These are phyloP conservation scores for Papilio elwesi DNA, from an alignment of 2,888 invertebrate genomes.

Conservation along the genomic window DNA sequence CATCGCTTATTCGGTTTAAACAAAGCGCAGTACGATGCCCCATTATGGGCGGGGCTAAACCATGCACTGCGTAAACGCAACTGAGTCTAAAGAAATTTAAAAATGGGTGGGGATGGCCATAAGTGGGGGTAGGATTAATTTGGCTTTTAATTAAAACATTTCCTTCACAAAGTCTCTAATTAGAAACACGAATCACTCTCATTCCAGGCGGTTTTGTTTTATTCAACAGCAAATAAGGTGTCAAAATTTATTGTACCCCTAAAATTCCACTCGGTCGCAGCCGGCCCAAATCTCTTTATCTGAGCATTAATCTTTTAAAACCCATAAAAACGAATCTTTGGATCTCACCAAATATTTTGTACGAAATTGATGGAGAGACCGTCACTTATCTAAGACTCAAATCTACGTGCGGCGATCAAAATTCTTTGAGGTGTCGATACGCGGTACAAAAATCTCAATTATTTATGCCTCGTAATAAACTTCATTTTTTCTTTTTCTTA, in stretches of 20 bases:
- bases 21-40: conserved; percentile 68
- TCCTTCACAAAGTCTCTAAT: conserved; percentile 30
- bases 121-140: conserved; percentile 48
- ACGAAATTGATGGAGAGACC: conserved; percentile 79
- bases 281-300: conserved; percentile 79
- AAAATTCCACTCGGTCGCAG: conserved; percentile 64
- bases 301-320: conserved; percentile 77
- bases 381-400: conserved; percentile 69
- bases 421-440: conserved; percentile 84
- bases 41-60: conserved; percentile 63
- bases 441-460: conserved; percentile 67
- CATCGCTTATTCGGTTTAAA: conserved; percentile 59
- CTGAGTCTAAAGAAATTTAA: conserved; percentile 40
- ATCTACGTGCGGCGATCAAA: conserved; percentile 76
- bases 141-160: conserved; percentile 47
- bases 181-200: conserved; percentile 35
- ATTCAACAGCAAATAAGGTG: conserved; percentile 58
- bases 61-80: conserved; percentile 55
- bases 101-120: conserved; percentile 51
- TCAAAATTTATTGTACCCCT: conserved; percentile 74
- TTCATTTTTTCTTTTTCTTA: neutral
- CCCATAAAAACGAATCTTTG: conserved; percentile 78
- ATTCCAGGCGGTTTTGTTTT: conserved; percentile 45
- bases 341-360: conserved; percentile 81
- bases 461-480: conserved; percentile 41